Evolutionary conservation across 2,797 vertebrate species (phyloP), one percentile per base, ranked within the genome.

Genomic region (Artibeus jamaicensis): DNA sequence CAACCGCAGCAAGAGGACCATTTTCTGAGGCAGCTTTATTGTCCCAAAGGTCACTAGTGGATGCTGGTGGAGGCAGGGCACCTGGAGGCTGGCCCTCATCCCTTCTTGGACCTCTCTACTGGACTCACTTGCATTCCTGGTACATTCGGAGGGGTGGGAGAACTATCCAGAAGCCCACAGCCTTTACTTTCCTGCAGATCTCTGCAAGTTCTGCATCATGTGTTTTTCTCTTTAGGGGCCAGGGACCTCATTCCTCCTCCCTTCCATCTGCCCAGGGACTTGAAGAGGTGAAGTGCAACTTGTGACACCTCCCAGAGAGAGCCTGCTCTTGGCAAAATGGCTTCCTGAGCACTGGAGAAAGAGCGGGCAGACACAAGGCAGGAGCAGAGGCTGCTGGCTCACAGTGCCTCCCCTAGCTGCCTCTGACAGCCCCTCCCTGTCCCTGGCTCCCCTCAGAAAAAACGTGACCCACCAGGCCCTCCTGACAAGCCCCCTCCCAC

Each of bases 381-480:
- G 86, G 74, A 76, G 37, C 11, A 1, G n/a, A 12, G 83, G 42
- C 77, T 34, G 16, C 39, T 10, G 12, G 37, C 55, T 57, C 32
- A 10, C 57, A n/a, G n/a, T 22, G 32, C 84, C 22, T 62, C 77
- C 42, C 39, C 59, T 10, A 44, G 92, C 68, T 26, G 78, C 76
- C 44, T 73, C 42, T 44, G 9, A 53, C 39, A 53, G 81, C 85
- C 90, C 46, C 53, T 95, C 85, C 46, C 50, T 39, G 55, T 78
- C 96, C 89, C 86, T 48, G 37, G 62, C 48, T 77, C 81, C 74
- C 78, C 42, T 93, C 1, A 0, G 83, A 62, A 93, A 94, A 94
- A 94, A 90, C 39, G 18, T 55, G 89, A 96, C 92, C 90, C 32
- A 62, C 92, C 89, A 71, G 90, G 93, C 68, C 82, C 62, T 88